phyloP scores from a whole-genome alignment of 2,888 invertebrate species.

The Lepidochitona cinerea region DNA sequence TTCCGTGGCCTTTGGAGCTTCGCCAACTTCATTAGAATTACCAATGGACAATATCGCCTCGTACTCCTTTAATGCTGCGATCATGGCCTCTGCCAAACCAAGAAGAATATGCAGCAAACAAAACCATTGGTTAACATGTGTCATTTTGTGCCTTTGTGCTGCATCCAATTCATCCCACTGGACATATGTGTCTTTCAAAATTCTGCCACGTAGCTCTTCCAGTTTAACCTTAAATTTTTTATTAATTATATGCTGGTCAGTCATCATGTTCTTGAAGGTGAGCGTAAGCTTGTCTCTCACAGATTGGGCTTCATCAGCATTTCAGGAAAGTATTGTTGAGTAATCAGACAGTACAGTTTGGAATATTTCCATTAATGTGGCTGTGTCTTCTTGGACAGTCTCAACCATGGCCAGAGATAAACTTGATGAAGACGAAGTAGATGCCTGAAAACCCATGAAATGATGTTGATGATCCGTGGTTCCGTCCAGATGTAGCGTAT shows the following conservation, averaged over 20 bases:
- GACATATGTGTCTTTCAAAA: not conserved
- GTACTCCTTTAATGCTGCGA: not conserved
- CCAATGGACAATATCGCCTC: not conserved
- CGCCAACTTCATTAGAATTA: not conserved
- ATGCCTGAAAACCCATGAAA: not conserved
- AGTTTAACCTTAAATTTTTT: not conserved
- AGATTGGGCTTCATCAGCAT: not conserved
- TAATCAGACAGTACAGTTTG: not conserved
- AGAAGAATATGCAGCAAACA: not conserved
- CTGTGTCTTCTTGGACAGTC: not conserved
- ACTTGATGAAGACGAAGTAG: not conserved
- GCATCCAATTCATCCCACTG: not conserved
- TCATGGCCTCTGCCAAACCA: not conserved
- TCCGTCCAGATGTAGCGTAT: not conserved
- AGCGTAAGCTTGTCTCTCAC: not conserved
- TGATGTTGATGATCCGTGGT: not conserved
- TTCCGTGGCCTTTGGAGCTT: not conserved
- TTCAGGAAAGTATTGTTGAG: not conserved
- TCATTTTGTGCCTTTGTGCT: not conserved
- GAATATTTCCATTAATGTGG: not conserved
- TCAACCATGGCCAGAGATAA: not conserved
- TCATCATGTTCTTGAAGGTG: not conserved
- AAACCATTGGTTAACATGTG: not conserved
- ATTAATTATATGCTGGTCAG: not conserved
- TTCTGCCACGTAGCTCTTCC: not conserved